A percentile compares a stretch with the other conserved stretches of the same genome.
Evolutionary conservation across 2,888 invertebrate species (phyloP).

Genomic region (Platerodrilus igneus): DNA sequence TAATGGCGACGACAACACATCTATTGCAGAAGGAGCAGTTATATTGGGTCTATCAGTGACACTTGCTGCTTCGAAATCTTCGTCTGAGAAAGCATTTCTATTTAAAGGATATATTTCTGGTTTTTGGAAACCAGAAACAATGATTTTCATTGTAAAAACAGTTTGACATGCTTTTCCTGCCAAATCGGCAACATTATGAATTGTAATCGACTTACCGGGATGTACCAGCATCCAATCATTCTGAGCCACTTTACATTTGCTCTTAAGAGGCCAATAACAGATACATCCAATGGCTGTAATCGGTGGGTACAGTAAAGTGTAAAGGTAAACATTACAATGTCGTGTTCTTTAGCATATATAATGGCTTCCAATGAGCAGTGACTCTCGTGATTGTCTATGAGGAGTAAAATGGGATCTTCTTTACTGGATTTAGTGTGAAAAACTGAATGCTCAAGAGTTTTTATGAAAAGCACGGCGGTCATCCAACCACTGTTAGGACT

Average conservation of each 20-base stretch:
- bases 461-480: constrained; percentile 33
- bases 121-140: constrained; percentile 23
- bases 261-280: constrained; percentile 30
- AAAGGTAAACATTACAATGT: constrained; percentile 33
- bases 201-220: constrained; percentile 27
- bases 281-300: constrained; percentile 32
- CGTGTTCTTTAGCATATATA: constrained; percentile 34
- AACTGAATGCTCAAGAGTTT: constrained; percentile 27
- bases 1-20: no score
- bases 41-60: no score
- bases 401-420: constrained; percentile 19
- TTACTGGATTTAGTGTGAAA: constrained; percentile 25
- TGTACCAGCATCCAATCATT: constrained; percentile 3
- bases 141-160: no score
- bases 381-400: constrained; percentile 17
- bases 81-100: no score
- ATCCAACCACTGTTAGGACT: constrained; percentile 35
- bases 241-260: constrained; percentile 30
- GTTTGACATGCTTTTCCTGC: constrained; percentile 12
- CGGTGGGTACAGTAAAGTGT: no score
- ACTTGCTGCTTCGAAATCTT: no score
- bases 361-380: constrained; percentile 22
- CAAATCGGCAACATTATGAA: constrained; percentile 23
- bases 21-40: no score
- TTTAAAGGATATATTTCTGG: no score